phyloP scores from a whole-genome alignment of 1,140 invertebrate species.

The Drosophila chauvacae region DNA sequence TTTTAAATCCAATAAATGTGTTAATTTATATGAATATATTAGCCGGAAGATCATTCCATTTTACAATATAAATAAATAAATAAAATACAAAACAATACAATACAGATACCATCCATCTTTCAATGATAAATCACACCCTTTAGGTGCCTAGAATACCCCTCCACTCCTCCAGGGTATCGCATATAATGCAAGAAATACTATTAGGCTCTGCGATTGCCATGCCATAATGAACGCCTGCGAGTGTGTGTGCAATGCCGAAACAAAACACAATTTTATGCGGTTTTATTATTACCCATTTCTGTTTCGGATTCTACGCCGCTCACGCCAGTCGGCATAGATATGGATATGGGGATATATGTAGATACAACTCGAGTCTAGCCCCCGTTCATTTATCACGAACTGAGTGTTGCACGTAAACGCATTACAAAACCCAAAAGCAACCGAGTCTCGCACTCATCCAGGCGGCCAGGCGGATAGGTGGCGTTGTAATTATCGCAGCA shows the following conservation, averaged over 20 bases:
- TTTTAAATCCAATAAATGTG: too few species aligned
- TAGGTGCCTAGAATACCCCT: not conserved
- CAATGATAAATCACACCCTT: not conserved
- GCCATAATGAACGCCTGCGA: conserved; percentile 23
- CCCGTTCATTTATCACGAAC: conserved; percentile 51
- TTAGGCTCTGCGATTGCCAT: conserved; percentile 20
- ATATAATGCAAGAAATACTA: conserved; percentile 43
- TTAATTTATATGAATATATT: too few species aligned
- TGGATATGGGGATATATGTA: conserved; percentile 16
- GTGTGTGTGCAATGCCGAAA: conserved; percentile 64
- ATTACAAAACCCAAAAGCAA: conserved; percentile 11
- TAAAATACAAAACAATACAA: too few species aligned
- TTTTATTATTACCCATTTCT: conserved; percentile 52
- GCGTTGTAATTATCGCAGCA: conserved; percentile 60
- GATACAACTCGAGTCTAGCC: conserved; percentile 33
- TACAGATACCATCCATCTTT: not conserved
- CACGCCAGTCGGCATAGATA: conserved; percentile 51
- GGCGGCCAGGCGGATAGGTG: not conserved
- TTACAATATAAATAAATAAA: too few species aligned
- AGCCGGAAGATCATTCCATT: too few species aligned
- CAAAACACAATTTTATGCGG: conserved; percentile 73
- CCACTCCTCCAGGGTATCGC: not conserved
- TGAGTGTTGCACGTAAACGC: conserved; percentile 42
- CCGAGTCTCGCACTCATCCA: conserved; percentile 13
- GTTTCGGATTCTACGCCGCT: conserved; percentile 57